These are phyloP conservation scores for Idaea aversata DNA, from an alignment of 2,888 invertebrate genomes.

Conservation along the genomic window DNA sequence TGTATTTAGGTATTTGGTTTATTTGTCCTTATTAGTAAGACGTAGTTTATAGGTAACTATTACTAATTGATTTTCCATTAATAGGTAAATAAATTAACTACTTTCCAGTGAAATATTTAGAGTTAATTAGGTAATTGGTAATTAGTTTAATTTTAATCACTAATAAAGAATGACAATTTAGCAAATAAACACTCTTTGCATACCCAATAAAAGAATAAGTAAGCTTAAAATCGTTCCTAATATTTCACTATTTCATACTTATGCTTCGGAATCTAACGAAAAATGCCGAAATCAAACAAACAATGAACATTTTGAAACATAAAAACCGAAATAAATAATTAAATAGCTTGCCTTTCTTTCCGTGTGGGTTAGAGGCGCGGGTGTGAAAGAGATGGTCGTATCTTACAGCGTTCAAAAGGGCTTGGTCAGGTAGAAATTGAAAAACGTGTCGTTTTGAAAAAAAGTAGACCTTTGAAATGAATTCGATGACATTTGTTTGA, in stretches of 20 bases:
- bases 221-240: background rate
- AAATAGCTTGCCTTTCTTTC: background rate
- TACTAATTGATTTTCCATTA: background rate
- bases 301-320: conserved; percentile 1
- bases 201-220: background rate
- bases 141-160: background rate
- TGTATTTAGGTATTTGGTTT: background rate
- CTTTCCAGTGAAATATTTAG: background rate
- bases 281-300: conserved; percentile 1
- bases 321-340: conserved; percentile 1
- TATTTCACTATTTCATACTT: background rate
- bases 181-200: background rate
- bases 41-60: background rate
- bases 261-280: background rate
- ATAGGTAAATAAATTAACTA: background rate
- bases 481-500: conserved; percentile 23
- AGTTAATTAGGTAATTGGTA: background rate
- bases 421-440: conserved; percentile 43
- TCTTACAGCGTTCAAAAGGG: conserved; percentile 46
- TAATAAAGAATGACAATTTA: background rate
- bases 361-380: conserved; percentile 6
- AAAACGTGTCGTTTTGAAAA: conserved; percentile 34
- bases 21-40: background rate
- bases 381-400: conserved; percentile 34
- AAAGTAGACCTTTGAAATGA: conserved; percentile 21